Conservation (phyloP, 2,113 vertebrate genomes). For the Gymnarchus niloticus region DNA sequence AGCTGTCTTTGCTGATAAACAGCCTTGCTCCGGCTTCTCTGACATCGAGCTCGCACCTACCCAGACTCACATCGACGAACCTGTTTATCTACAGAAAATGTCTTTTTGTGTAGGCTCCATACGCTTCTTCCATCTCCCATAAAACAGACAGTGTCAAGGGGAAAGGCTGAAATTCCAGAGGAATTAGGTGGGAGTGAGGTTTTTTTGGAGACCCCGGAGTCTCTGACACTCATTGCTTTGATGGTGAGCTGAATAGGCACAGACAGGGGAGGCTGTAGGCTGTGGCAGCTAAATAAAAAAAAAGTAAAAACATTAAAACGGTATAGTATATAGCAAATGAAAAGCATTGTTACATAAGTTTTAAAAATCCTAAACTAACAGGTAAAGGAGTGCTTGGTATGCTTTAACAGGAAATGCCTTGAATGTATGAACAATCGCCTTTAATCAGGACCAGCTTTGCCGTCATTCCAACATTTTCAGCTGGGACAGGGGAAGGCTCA, state of each 20-base stretch:
- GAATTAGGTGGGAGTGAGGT: not conserved
- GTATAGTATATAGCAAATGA: not conserved
- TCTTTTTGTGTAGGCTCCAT: not conserved
- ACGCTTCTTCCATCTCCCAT: not conserved
- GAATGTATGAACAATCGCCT: not conserved
- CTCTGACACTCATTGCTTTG: constrained; percentile 21
- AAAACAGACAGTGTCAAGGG: not conserved
- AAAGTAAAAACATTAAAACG: not conserved
- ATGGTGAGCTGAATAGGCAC: not conserved
- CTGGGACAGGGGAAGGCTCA: not conserved
- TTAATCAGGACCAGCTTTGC: not conserved
- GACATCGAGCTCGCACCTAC: too few species aligned
- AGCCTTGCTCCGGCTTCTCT: not conserved
- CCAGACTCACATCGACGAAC: not conserved
- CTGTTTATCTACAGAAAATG: not conserved
- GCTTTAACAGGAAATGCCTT: not conserved
- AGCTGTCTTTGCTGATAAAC: not conserved
- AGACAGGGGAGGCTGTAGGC: not conserved
- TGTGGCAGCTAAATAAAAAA: not conserved
- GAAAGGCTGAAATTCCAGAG: not conserved
- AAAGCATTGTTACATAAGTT: not conserved
- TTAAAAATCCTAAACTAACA: not conserved
- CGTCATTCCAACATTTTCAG: not conserved
- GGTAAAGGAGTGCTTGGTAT: not conserved
- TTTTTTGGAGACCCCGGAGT: not conserved